Conservation (phyloP, 2,888 invertebrate genomes). For the Mythimna pallens region DNA sequence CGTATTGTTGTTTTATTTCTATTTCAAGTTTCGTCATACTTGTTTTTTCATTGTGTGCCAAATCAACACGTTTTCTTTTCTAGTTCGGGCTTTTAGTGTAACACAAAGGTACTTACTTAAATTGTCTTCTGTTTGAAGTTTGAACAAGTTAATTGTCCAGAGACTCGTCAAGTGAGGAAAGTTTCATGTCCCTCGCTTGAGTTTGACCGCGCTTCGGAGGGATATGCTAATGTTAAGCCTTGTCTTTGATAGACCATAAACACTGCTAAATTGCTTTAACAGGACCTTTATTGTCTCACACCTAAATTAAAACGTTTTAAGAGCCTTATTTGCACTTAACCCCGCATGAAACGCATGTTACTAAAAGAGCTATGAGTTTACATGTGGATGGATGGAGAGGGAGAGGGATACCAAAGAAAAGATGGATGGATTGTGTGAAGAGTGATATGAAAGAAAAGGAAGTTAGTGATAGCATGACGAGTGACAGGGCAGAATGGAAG, state of each 20-base stretch:
- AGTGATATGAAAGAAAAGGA: no score
- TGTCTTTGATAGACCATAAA: constrained; percentile 18
- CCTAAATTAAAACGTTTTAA: neutral
- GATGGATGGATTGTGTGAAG: no score
- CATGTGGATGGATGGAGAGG: no score
- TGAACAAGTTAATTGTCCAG: constrained; percentile 5
- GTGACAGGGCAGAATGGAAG: no score
- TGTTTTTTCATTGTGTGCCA: no score
- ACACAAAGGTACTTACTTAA: neutral
- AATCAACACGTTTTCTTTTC: no score
- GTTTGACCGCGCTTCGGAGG: neutral
- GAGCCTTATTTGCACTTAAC: neutral
- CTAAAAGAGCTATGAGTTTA: no score
- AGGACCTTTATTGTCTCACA: neutral
- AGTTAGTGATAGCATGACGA: no score
- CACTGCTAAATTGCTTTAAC: constrained; percentile 21
- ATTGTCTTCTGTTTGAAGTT: constrained; percentile 3
- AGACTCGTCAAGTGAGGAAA: neutral
- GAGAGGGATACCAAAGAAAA: no score
- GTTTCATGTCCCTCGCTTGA: constrained; percentile 1
- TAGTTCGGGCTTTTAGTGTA: neutral
- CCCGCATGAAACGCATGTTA: no score
- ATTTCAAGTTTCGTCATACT: no score
- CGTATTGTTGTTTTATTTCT: no score
- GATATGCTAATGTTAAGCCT: constrained; percentile 27